These are phyloP conservation scores for Parnassius apollo DNA, from an alignment of 2,888 invertebrate genomes.

Conservation along the genomic window DNA sequence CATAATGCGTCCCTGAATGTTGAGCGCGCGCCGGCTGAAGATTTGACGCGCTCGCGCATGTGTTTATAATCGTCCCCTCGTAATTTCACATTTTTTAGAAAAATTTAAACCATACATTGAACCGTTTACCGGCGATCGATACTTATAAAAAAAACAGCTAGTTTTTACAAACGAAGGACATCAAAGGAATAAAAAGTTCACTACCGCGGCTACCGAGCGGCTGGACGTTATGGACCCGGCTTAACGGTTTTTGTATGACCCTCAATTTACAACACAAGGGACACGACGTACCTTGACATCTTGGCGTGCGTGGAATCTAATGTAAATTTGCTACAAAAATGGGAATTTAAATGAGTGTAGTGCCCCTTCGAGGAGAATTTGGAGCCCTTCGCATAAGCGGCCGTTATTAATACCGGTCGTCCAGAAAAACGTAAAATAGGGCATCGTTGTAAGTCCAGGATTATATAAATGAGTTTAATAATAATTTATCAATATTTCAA, in stretches of 20 bases:
- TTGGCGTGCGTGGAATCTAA: slow-evolving; percentile 69
- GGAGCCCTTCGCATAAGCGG: slow-evolving; percentile 65
- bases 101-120: slow-evolving; percentile 68
- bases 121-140: slow-evolving; percentile 63
- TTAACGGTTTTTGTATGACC: slow-evolving; percentile 81
- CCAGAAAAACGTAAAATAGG: slow-evolving; percentile 49
- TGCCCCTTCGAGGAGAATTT: slow-evolving; percentile 45
- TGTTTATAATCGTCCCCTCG: slow-evolving; percentile 79
- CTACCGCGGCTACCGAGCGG: slow-evolving; percentile 56
- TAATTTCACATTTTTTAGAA: slow-evolving; percentile 63
- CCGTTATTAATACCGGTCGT: slow-evolving; percentile 68
- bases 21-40: slow-evolving; percentile 77
- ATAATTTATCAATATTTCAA: slow-evolving; percentile 11
- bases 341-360: slow-evolving; percentile 79
- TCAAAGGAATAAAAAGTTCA: slow-evolving; percentile 60
- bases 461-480: slow-evolving; percentile 25
- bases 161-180: slow-evolving; percentile 69
- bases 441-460: slow-evolving; percentile 23
- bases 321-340: slow-evolving; percentile 79
- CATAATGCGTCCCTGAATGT: slow-evolving; percentile 67
- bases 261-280: slow-evolving; percentile 78
- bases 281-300: slow-evolving; percentile 67
- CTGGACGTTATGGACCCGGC: slow-evolving; percentile 75
- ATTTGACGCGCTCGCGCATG: slow-evolving; percentile 81
- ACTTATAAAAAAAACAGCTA: slow-evolving; percentile 57